Evolutionary conservation across 2,888 invertebrate genomes (phyloP), one percentile per base, ranked within the genome.

Genomic region (Muschampia plurimacula): DNA sequence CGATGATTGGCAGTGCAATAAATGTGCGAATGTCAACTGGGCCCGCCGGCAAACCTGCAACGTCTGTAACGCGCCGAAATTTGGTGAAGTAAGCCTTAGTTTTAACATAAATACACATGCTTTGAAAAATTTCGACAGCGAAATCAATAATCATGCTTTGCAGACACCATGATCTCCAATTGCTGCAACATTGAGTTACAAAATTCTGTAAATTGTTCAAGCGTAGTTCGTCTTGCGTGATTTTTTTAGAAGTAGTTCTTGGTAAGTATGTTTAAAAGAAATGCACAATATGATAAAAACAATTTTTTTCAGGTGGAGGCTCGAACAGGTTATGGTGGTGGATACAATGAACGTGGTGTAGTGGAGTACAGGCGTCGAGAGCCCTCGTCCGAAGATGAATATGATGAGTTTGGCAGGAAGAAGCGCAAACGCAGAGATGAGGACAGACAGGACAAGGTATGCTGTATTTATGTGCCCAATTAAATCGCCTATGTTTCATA

Each of bases 1-100:
- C 52, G 99, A 99, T 89, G 99, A 99, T 91, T 99, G 99, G 99
- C 98, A 99, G 87, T 99, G 99, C 90, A 98, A 98, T 91, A 99
- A 99, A 89, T 99, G 99, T 94, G 99, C 99, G n/a, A 99, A 99
- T 91, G 99, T 99, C 12, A 99, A 99, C 91, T 99, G 99, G 99
- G 99, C 99, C 36, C 95, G 99, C 77, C 95, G 99, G 71, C 97
- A 97, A 84, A 98, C 98, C 70, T 99, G 99, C 92, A 99, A 99
- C 91, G 98, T 99, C 95, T 99, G 99, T 91, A 99, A 99, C 94
- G 98, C 99, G 5, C 99, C 99, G 0, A 99, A 99, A 92, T 98
- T 98, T 89, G 98, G 98, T 22, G 99, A 99, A 92, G 97, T 98
- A 74, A 97, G 98, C 72, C 36, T 87, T 7, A 60, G 49, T 72